Base-by-base conservation (phyloP, 2,888 invertebrate genomes). In the Synergus umbraculus region DNA sequence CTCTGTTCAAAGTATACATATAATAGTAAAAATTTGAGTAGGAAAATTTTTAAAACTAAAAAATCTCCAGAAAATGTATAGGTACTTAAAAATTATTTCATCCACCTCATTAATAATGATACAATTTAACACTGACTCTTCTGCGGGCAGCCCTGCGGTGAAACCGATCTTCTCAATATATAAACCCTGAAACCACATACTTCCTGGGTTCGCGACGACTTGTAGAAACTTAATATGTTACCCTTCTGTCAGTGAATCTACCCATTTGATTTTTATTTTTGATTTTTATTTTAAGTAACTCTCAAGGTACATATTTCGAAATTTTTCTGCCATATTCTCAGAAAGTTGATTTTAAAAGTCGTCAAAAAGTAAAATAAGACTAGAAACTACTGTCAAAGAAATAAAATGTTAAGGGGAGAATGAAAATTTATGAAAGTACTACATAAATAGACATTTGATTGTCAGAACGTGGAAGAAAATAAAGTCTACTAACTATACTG, bases 91-190 rank as follows among this genome's bases (percentile, higher is more conserved):
- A 49, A 49, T 49, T 5, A 44, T 10, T 9, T 44, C 0, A n/a
- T 15, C 7, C 15, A 49, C 15, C 15, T 49, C 15, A 15, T 15
- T 8, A 69, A 69, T 7, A 69, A 69, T 29, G 46, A 49, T 49
- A 69, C 49, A 46, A n/a, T 69, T 69, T 69, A 69, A 69, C 46
- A 69, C 15, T n/a, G 54, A n/a, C 54, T 54, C 29, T 54, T 73
- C n/a, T 29, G 13, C 41, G 49, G 49, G 29, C 49, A 54, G 37
- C 9, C 37, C 54, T 73, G 73, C 37, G 73, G 73, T 54, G 54
- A 73, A 73, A 73, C 73, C 73, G 10, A 73, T 73, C 73, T 54
- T 37, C 54, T 73, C 73, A 73, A 73, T 73, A 73, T 60, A 41
- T 60, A 54, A 73, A 12, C 54, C 54, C 37, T 73, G 73, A 73